These are phyloP conservation scores for Phortica variegata DNA, from an alignment of 1,140 invertebrate genomes.

Conservation along the genomic window DNA sequence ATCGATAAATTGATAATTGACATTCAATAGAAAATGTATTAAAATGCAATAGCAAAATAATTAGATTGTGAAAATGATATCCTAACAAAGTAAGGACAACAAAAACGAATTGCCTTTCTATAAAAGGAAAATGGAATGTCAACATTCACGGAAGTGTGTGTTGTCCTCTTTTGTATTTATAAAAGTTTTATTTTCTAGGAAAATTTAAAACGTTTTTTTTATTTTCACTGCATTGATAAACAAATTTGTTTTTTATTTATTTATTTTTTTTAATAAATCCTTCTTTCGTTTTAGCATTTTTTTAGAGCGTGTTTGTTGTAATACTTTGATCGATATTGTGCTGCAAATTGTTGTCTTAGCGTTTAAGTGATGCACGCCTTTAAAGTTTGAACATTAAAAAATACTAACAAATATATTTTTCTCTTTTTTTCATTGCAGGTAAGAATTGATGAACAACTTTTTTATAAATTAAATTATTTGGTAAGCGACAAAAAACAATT, in stretches of 20 bases:
- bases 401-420: slow-evolving; percentile 25
- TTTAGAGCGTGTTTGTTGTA: neutral
- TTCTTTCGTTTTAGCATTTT: neutral
- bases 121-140: neutral
- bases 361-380: no score
- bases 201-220: slow-evolving; percentile 3
- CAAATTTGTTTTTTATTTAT: neutral
- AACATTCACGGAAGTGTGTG: neutral
- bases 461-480: slow-evolving; percentile 55
- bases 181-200: neutral
- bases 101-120: no score
- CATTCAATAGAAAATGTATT: slow-evolving; percentile 26
- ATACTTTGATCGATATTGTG: no score
- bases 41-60: slow-evolving; percentile 45
- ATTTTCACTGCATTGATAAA: neutral
- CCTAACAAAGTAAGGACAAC: neutral
- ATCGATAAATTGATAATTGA: no score
- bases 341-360: no score
- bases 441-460: slow-evolving; percentile 55
- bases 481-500: slow-evolving; percentile 46
- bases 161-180: neutral
- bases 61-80: slow-evolving; percentile 44
- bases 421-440: slow-evolving; percentile 41
- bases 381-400: neutral
- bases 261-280: slow-evolving; percentile 3